These are phyloP conservation scores for Syngnathoides biaculeatus DNA, from an alignment of 2,113 vertebrate species.

Conservation along the genomic window DNA sequence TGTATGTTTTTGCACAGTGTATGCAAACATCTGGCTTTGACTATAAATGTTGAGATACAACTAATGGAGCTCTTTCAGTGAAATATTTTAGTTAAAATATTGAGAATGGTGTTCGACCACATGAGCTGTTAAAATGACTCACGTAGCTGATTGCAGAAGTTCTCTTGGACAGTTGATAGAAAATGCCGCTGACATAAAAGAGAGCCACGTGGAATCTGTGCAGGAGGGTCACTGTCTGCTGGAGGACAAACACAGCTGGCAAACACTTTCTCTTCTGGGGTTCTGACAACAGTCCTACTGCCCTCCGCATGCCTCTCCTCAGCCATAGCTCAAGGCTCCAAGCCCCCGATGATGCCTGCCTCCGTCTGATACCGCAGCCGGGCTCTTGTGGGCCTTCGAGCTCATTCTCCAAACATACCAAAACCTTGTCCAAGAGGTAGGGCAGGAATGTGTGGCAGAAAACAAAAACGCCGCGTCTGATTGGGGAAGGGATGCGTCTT, in stretches of 20 bases:
- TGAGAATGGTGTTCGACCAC: background rate
- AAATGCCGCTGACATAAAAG: slow-evolving; percentile 83
- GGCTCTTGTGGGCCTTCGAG: slow-evolving; percentile 66
- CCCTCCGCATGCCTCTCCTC: slow-evolving; percentile 65
- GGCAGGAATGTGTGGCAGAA: slow-evolving; percentile 77
- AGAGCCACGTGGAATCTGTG: slow-evolving; percentile 81
- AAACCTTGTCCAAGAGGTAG: slow-evolving; percentile 82
- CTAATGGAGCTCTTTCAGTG: background rate
- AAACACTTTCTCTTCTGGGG: slow-evolving; percentile 72
- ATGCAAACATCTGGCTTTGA: too few species aligned
- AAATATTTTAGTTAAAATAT: background rate
- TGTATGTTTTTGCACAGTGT: too few species aligned
- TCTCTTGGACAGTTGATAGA: slow-evolving; percentile 89
- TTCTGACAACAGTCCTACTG: slow-evolving; percentile 61
- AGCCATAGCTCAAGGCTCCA: slow-evolving; percentile 48
- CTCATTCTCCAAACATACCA: slow-evolving; percentile 82
- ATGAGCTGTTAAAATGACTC: slow-evolving; percentile 53
- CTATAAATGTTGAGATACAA: too few species aligned
- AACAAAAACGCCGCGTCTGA: slow-evolving; percentile 69
- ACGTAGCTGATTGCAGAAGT: slow-evolving; percentile 80
- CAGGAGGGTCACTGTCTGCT: slow-evolving; percentile 75
- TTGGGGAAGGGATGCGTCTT: slow-evolving; percentile 74
- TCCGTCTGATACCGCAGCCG: background rate
- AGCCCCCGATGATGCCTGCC: background rate
- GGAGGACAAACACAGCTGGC: slow-evolving; percentile 53